A percentile compares a stretch with the other conserved stretches of the same genome.
Conservation (phyloP, 1,140 invertebrate genomes). For the Ips typographus region DNA sequence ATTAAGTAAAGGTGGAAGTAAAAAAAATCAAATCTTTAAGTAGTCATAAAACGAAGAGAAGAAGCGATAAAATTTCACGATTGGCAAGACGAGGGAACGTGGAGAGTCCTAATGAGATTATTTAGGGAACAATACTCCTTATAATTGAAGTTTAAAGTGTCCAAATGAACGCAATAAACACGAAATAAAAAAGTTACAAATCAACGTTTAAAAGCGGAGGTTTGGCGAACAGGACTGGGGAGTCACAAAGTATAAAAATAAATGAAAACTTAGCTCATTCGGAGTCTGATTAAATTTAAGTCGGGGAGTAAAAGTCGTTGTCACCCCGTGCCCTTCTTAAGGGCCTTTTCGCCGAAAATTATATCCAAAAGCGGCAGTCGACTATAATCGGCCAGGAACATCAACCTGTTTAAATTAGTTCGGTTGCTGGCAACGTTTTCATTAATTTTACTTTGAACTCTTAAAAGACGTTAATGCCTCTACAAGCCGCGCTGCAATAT, state of each 20-base stretch:
- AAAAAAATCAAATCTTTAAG: slow-evolving; percentile 16
- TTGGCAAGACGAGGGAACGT: slow-evolving; percentile 25
- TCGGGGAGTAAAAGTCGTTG: slow-evolving; percentile 39
- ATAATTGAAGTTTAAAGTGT: slow-evolving; percentile 43
- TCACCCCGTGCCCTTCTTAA: slow-evolving; percentile 40
- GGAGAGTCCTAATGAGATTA: slow-evolving; percentile 35
- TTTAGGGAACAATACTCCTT: slow-evolving; percentile 40
- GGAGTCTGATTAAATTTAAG: slow-evolving; percentile 48
- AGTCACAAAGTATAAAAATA: slow-evolving; percentile 47
- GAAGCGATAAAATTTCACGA: slow-evolving; percentile 32
- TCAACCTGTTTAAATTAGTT: slow-evolving; percentile 42
- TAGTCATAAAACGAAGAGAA: slow-evolving; percentile 21
- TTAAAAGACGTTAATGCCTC: background rate
- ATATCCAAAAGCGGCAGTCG: slow-evolving; percentile 30
- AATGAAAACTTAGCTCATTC: slow-evolving; percentile 49
- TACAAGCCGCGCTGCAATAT: background rate
- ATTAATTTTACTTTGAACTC: slow-evolving; percentile 36
- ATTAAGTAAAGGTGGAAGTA: no score
- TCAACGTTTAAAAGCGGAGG: slow-evolving; percentile 34
- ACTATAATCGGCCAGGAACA: slow-evolving; percentile 37
- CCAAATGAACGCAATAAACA: slow-evolving; percentile 40
- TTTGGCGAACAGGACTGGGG: slow-evolving; percentile 24
- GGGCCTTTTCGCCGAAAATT: slow-evolving; percentile 38
- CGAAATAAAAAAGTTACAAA: slow-evolving; percentile 40
- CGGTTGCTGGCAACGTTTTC: slow-evolving; percentile 36